phyloP scores from a whole-genome alignment of 2,797 vertebrate genomes.

The Neostethus bicornis region DNA sequence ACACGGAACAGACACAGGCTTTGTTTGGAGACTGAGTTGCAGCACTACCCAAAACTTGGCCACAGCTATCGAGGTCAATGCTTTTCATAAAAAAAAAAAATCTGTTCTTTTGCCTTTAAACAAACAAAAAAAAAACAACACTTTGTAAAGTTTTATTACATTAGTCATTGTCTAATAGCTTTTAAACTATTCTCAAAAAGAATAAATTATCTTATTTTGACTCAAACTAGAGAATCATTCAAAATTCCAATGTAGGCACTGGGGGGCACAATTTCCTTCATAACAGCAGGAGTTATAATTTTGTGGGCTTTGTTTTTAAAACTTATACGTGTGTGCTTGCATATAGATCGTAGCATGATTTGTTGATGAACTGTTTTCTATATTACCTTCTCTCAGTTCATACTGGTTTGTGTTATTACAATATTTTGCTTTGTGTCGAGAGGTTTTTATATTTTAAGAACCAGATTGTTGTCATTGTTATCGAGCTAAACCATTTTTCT shows the following conservation, averaged over 20 bases:
- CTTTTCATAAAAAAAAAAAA: slow-evolving; percentile 17
- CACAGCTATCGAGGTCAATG: slow-evolving; percentile 16
- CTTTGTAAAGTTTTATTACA: no score
- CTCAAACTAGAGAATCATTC: no score
- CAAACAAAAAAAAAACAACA: no score
- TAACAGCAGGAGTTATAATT: not conserved
- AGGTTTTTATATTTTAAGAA: not conserved
- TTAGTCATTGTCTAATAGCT: no score
- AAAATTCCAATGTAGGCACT: slow-evolving; percentile 3
- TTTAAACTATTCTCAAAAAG: no score
- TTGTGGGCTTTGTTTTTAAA: not conserved
- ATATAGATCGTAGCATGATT: no score
- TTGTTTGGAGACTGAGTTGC: slow-evolving; percentile 48
- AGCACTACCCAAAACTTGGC: not conserved
- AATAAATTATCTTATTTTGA: no score
- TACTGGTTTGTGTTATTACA: not conserved
- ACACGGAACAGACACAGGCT: slow-evolving; percentile 39
- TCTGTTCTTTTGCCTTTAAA: no score
- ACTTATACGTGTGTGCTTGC: not conserved
- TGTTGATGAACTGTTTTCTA: no score
- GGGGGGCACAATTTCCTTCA: slow-evolving; percentile 38
- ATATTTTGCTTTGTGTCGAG: not conserved
- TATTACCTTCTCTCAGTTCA: not conserved
- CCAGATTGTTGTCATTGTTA: not conserved
- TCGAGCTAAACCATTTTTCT: not conserved